phyloP scores from a whole-genome alignment of 2,113 vertebrate species.

The Ptilorrhoa leucosticta region DNA sequence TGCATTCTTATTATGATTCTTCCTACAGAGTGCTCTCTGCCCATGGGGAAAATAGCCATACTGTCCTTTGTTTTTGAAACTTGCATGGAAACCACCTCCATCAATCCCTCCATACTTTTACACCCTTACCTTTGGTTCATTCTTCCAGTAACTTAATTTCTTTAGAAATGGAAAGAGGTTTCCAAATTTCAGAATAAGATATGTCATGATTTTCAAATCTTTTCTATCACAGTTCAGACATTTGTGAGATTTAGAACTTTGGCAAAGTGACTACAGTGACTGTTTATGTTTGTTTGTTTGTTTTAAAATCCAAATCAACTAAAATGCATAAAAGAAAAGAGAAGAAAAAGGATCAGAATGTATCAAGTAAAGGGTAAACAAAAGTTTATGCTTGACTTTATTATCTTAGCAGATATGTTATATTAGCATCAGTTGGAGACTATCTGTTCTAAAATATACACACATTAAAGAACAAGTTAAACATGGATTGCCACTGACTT shows the following conservation, averaged over 20 bases:
- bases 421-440: not conserved
- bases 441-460: not conserved
- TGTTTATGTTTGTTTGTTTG: not conserved
- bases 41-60: not conserved
- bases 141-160: not conserved
- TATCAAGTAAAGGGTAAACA: not conserved
- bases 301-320: not conserved
- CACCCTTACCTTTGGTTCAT: not conserved
- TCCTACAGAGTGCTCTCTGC: not conserved
- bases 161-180: not conserved
- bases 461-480: slow-evolving; percentile 21
- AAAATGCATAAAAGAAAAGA: not conserved
- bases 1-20: not conserved
- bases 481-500: not conserved
- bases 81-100: not conserved
- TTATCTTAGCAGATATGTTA: not conserved
- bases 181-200: not conserved
- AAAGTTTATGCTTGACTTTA: not conserved
- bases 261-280: not conserved
- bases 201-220: not conserved
- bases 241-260: not conserved
- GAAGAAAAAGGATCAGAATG: not conserved
- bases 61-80: not conserved
- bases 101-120: not conserved
- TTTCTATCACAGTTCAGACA: not conserved